Base-by-base conservation (phyloP, 2,113 vertebrate genomes). In the Hiodon alosoides region DNA sequence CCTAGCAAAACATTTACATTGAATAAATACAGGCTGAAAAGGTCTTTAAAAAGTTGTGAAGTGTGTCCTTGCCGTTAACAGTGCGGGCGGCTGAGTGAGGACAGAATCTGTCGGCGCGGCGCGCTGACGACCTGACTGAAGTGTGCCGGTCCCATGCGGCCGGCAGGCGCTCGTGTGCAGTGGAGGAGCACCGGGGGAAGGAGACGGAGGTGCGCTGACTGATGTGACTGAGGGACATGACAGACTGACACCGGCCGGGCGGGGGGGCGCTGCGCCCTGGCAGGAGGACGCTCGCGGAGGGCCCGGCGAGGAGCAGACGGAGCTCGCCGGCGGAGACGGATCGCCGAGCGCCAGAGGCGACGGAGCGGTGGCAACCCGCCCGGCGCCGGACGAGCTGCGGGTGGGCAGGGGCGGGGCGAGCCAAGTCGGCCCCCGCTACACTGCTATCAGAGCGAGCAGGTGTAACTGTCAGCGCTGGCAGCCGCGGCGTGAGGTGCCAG, bases 381-480 rank as follows among this genome's bases (percentile, higher is more conserved):
- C 65, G 50, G 11, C 11, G 51, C 50, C 80, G 82, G 85, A 76
- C 75, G 81, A 77, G 50, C 76, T 66, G 77, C 69, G 54, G 86
- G 77, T 85, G 78, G 78, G 86, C 81, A 83, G 78, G 60, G 76
- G 79, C 78, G 80, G 85, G 76, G 67, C 67, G 79, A 69, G 76
- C 78, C 73, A 77, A 75, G 74, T 57, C 78, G 76, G 77, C 71
- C 69, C 58, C 62, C 64, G 66, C 60, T 64, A 73, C 76, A 14
- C 53, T 70, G 60, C 76, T 81, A 79, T 82, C 77, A 78, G 75
- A 78, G 65, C 47, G 68, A 79, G 78, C 77, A 82, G 82, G 81
- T 85, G 81, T 82, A 85, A 65, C 79, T 85, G 82, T 82, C 81
- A 80, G 62, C 61, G 48, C 50, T 50, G 60, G 53, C 13, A 17